These are phyloP conservation scores for Halocynthia roretzi DNA, from an alignment of 23 tunicate genomes.

Conservation along the genomic window DNA sequence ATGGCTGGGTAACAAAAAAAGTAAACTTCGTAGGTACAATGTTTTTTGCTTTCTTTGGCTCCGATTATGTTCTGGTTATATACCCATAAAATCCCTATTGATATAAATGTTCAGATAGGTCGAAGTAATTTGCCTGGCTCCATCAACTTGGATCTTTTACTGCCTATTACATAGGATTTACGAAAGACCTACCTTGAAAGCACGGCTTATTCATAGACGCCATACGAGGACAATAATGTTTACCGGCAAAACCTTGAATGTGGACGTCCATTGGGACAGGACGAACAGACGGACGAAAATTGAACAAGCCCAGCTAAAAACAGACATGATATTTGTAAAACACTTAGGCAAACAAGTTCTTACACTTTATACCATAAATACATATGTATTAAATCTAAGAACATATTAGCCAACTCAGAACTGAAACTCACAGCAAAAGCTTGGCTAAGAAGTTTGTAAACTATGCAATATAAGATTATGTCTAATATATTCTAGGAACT, in stretches of 20 bases:
- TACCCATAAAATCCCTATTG: too few relatives aligned
- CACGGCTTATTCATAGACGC: slow-evolving; percentile 96
- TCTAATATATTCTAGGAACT: too few relatives aligned
- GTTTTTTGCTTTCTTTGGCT: not conserved
- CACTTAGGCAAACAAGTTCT: not conserved
- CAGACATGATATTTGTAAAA: not conserved
- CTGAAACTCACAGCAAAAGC: too few relatives aligned
- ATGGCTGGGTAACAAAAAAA: slow-evolving; percentile 56
- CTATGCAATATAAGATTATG: too few relatives aligned
- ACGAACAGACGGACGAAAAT: slow-evolving; percentile 96
- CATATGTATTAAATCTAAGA: too few relatives aligned
- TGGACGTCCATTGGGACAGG: slow-evolving; percentile 99
- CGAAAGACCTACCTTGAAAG: slow-evolving; percentile 55
- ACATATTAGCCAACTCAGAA: too few relatives aligned
- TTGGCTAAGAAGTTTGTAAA: too few relatives aligned
- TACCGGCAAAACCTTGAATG: slow-evolving; percentile 96
- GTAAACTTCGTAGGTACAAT: too few relatives aligned
- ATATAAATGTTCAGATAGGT: too few relatives aligned
- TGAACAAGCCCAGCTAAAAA: slow-evolving; percentile 79
- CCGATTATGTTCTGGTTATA: too few relatives aligned
- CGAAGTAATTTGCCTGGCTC: too few relatives aligned
- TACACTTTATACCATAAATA: too few relatives aligned
- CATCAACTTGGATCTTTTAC: not conserved
- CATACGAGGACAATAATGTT: slow-evolving; percentile 98
- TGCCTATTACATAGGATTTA: not conserved